Conservation (phyloP, 2,797 vertebrate genomes). For the Ficedula albicollis region DNA sequence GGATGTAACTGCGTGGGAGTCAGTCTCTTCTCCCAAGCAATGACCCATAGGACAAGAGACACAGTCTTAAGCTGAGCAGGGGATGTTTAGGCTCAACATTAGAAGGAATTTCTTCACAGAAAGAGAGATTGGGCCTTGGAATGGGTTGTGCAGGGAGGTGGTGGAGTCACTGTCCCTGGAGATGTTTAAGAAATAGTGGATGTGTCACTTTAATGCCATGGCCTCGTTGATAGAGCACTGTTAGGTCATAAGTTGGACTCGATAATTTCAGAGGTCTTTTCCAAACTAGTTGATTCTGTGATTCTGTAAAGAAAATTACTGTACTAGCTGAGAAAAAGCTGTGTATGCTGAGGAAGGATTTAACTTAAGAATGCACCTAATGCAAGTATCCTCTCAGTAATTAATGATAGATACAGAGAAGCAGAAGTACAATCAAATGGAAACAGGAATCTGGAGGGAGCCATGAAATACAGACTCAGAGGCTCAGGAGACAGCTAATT, state of each 20-base stretch:
- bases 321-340: not conserved
- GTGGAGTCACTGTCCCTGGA: too few relatives aligned
- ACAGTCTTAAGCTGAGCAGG: not conserved
- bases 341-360: not conserved
- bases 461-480: not conserved
- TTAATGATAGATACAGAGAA: not conserved
- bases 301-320: not conserved
- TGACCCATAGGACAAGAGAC: not conserved
- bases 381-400: not conserved
- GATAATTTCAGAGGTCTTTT: not conserved
- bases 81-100: not conserved
- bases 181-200: not conserved
- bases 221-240: rapidly evolving
- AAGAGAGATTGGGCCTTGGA: not conserved
- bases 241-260: not conserved
- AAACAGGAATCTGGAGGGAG: not conserved
- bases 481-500: not conserved
- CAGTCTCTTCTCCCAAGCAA: not conserved
- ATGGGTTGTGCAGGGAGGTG: not conserved
- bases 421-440: not conserved
- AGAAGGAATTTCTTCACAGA: not conserved
- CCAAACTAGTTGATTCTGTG: not conserved
- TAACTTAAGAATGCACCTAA: not conserved
- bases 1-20: not conserved
- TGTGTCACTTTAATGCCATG: not conserved